Conservation (phyloP, 1,140 invertebrate species). For the Aphelenchoides avenae region DNA sequence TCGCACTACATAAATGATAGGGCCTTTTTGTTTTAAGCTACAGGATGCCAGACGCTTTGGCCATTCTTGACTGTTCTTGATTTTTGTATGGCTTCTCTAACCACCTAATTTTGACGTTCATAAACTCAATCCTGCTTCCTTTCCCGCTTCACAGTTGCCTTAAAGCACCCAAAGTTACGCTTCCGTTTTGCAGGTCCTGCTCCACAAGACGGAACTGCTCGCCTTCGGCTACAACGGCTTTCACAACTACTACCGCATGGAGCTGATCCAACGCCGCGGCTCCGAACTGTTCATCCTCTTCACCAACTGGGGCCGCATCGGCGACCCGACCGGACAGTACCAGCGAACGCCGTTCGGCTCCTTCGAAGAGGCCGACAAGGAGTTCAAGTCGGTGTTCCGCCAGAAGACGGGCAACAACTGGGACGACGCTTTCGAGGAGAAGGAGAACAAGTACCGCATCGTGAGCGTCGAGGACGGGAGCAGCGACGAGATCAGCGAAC, state of each 20-base stretch:
- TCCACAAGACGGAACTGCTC: constrained; percentile 7
- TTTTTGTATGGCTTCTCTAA: no score
- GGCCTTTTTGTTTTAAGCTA: no score
- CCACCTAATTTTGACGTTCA: no score
- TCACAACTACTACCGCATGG: no score
- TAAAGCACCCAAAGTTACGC: no score
- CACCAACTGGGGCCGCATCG: constrained; percentile 7
- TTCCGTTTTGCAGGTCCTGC: no score
- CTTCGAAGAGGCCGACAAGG: neutral
- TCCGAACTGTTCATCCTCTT: constrained; percentile 3
- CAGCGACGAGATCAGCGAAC: neutral
- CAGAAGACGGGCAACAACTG: constrained; percentile 1
- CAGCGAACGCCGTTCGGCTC: constrained; percentile 8
- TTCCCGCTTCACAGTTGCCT: no score
- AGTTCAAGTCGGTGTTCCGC: constrained; percentile 2
- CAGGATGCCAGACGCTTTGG: no score
- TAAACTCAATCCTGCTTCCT: no score
- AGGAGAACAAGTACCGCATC: constrained; percentile 5
- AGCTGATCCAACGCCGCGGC: constrained; percentile 1
- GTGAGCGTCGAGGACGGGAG: neutral
- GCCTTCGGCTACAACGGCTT: neutral
- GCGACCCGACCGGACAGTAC: constrained; percentile 2
- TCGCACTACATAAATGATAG: no score
- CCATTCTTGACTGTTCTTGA: no score
- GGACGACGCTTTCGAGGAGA: constrained; percentile 1